Evolutionary conservation across 2,113 vertebrate genomes (phyloP).

Genomic region (Lampris incognitus): DNA sequence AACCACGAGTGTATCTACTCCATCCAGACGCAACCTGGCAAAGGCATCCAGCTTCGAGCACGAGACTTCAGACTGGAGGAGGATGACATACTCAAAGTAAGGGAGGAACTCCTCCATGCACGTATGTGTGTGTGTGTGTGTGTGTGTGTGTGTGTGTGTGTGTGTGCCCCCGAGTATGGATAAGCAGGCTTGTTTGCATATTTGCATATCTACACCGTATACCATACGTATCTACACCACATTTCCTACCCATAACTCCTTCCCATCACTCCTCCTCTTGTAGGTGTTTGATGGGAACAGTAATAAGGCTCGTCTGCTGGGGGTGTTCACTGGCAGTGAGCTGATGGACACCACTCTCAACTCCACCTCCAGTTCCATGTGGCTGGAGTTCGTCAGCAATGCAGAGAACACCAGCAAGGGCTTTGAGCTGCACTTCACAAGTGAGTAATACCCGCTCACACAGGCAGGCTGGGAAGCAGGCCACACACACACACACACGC

Average conservation of each 20-base stretch:
- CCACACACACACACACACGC: constrained; percentile 9
- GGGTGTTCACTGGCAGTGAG: constrained; percentile 87
- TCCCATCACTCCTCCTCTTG: constrained; percentile 34
- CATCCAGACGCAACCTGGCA: constrained; percentile 96
- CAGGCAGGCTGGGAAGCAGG: not conserved
- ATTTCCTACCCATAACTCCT: constrained; percentile 12
- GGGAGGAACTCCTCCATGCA: constrained; percentile 7
- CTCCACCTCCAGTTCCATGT: constrained; percentile 97
- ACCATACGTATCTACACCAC: not conserved
- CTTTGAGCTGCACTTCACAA: constrained; percentile 96
- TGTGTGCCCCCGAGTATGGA: not conserved
- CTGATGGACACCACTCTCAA: constrained; percentile 90
- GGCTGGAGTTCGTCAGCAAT: constrained; percentile 95
- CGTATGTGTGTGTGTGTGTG: constrained; percentile 18
- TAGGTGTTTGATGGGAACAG: constrained; percentile 96
- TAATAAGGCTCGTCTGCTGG: constrained; percentile 90
- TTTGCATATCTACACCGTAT: constrained; percentile 12
- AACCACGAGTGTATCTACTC: constrained; percentile 99
- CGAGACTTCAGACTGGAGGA: constrained; percentile 91
- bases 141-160: constrained; percentile 2
- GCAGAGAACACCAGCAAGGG: constrained; percentile 92
- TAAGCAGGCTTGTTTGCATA: constrained; percentile 33
- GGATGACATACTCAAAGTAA: constrained; percentile 94
- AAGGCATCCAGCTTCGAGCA: constrained; percentile 95
- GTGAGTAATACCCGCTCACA: constrained; percentile 82